Conservation (phyloP, 2,888 invertebrate species). For the Andrena fulva region DNA sequence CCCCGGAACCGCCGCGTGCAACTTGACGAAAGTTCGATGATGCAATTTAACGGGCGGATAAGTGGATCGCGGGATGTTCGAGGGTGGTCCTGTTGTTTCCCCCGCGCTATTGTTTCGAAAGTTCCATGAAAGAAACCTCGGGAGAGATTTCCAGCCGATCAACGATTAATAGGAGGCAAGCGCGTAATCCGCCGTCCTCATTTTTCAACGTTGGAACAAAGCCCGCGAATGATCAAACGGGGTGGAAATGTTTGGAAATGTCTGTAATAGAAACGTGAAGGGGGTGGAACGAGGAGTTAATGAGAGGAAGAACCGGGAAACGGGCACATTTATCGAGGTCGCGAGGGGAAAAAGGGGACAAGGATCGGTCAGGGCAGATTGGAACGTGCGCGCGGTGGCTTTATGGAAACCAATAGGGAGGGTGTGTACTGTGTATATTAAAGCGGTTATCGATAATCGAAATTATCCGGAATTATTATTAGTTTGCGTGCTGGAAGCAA, state of each 20-base stretch:
- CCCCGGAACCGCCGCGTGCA: slow-evolving; percentile 17
- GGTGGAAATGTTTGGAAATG: slow-evolving; percentile 10
- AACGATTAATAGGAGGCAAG: no score
- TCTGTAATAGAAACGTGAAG: neutral
- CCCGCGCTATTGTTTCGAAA: neutral
- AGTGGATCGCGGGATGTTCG: slow-evolving; percentile 25
- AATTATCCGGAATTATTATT: slow-evolving; percentile 71
- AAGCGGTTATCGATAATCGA: slow-evolving; percentile 67
- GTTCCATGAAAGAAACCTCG: neutral
- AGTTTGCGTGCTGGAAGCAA: slow-evolving; percentile 55
- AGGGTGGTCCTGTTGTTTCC: neutral
- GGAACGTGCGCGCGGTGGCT: slow-evolving; percentile 30
- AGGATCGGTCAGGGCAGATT: slow-evolving; percentile 8
- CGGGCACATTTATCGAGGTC: slow-evolving; percentile 9
- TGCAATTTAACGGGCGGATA: slow-evolving; percentile 32
- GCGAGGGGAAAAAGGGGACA: neutral
- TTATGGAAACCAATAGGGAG: slow-evolving; percentile 49
- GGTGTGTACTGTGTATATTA: slow-evolving; percentile 48
- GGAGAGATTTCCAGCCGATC: neutral
- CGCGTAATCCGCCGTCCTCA: no score
- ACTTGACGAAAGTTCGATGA: slow-evolving; percentile 35
- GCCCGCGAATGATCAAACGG: neutral
- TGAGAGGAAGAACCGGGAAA: slow-evolving; percentile 11
- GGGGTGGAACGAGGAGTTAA: neutral
- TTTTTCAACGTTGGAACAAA: neutral